phyloP scores from a whole-genome alignment of 2,888 invertebrate species.

The Sabellastarte sp. region DNA sequence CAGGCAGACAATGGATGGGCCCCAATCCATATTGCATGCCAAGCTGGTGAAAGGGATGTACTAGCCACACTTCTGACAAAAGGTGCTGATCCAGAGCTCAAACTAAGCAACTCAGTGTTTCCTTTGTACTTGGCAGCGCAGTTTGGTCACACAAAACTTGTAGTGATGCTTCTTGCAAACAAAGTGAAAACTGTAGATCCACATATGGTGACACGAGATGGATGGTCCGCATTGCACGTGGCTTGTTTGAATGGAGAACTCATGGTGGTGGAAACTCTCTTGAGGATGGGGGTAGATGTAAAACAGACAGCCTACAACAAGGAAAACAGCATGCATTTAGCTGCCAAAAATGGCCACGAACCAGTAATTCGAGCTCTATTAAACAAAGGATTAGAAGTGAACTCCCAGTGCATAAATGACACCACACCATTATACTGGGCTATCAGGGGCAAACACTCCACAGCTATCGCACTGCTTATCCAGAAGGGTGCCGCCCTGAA shows the following conservation, averaged over 20 bases:
- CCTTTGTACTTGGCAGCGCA: constrained; percentile 22
- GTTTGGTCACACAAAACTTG: constrained; percentile 12
- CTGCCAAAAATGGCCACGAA: constrained; percentile 9
- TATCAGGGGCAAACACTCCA: neutral
- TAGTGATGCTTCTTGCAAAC: constrained; percentile 11
- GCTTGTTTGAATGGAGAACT: constrained; percentile 16
- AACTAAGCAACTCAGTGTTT: neutral
- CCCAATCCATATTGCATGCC: neutral
- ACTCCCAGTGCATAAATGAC: neutral
- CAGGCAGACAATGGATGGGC: neutral
- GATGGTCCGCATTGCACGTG: constrained; percentile 23
- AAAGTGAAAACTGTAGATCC: neutral
- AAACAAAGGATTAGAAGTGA: neutral
- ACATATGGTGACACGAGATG: constrained; percentile 2
- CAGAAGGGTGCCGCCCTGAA: neutral
- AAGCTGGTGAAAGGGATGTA: neutral
- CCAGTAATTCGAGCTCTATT: neutral
- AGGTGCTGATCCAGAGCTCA: neutral
- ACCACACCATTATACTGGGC: neutral
- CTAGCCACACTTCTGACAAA: neutral
- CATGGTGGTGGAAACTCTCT: constrained; percentile 11
- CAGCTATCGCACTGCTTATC: neutral
- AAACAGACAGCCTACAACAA: constrained; percentile 9
- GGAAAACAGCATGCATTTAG: constrained; percentile 17
- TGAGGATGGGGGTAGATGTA: constrained; percentile 13